Evolutionary conservation across 1,140 invertebrate species (phyloP).

Genomic region (Drosophila kurseongensis): DNA sequence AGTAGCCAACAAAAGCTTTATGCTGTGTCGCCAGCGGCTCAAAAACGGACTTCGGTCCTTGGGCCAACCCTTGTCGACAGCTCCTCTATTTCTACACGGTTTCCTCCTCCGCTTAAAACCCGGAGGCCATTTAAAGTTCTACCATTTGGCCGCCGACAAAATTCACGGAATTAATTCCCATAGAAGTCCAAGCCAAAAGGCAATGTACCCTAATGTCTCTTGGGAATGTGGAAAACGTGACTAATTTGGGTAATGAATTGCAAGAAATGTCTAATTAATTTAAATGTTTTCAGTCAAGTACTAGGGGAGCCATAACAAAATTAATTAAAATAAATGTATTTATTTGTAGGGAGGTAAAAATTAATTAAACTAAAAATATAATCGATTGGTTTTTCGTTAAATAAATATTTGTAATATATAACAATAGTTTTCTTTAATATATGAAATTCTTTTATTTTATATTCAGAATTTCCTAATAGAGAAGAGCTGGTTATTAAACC

Average conservation of each 20-base stretch:
- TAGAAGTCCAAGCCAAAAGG: slow-evolving; percentile 9
- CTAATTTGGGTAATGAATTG: slow-evolving; percentile 13
- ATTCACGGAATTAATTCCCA: slow-evolving; percentile 36
- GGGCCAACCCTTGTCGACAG: slow-evolving; percentile 55
- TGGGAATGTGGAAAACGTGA: slow-evolving; percentile 9
- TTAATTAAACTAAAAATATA: background rate
- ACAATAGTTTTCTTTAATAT: too few species aligned
- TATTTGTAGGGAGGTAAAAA: background rate
- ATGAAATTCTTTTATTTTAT: too few species aligned
- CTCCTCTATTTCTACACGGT: background rate
- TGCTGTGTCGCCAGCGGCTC: slow-evolving; percentile 45
- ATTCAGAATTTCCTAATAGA: too few species aligned
- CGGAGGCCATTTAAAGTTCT: slow-evolving; percentile 61
- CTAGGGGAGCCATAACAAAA: background rate
- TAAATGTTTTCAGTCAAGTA: background rate
- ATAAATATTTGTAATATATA: too few species aligned
- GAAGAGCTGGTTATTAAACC: too few species aligned
- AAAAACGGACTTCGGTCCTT: slow-evolving; percentile 11
- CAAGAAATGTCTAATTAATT: slow-evolving; percentile 10
- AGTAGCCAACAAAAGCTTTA: slow-evolving; percentile 59
- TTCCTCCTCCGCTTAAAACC: background rate
- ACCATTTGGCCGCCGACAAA: slow-evolving; percentile 10
- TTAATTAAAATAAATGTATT: background rate
- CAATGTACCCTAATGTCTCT: slow-evolving; percentile 11
- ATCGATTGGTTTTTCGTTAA: background rate